phyloP scores from a whole-genome alignment of 1,140 invertebrate genomes.

The Theocolax elegans region DNA sequence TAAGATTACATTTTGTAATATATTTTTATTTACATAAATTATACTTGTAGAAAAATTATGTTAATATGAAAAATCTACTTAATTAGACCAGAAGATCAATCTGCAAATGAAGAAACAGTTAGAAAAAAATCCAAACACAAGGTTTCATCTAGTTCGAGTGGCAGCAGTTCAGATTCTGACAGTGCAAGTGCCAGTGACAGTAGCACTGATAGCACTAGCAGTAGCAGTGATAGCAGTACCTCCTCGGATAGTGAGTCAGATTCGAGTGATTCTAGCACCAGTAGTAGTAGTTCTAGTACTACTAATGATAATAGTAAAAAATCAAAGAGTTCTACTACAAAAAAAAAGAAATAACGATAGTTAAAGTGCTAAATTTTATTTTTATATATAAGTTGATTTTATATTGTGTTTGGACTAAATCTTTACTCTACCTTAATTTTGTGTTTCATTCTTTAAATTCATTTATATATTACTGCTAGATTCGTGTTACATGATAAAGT shows the following conservation, averaged over 20 bases:
- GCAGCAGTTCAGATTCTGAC: constrained; percentile 39
- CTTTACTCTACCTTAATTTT: background rate
- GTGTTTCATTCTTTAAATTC: background rate
- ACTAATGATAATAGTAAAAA: constrained; percentile 1
- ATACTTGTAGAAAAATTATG: too few species aligned
- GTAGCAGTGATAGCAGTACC: constrained; percentile 34
- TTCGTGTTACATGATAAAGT: background rate
- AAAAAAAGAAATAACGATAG: constrained; percentile 24
- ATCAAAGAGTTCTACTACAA: constrained; percentile 10
- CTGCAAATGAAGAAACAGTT: background rate
- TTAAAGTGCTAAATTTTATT: background rate
- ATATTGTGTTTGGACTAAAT: too few species aligned
- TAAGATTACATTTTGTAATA: too few species aligned
- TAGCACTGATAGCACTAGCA: constrained; percentile 45
- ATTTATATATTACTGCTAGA: background rate
- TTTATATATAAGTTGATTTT: background rate
- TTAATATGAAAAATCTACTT: too few species aligned
- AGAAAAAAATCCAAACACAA: constrained; percentile 47
- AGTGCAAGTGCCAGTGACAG: constrained; percentile 45
- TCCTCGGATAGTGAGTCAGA: constrained; percentile 36
- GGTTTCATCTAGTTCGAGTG: constrained; percentile 48
- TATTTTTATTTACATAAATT: too few species aligned
- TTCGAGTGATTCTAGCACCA: constrained; percentile 25
- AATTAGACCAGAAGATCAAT: background rate
- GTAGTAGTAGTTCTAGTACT: constrained; percentile 1